Percentiles rank a stretch among this genome's conserved stretches.
Conservation (phyloP, 2,888 invertebrate species). For the Muscina levida region DNA sequence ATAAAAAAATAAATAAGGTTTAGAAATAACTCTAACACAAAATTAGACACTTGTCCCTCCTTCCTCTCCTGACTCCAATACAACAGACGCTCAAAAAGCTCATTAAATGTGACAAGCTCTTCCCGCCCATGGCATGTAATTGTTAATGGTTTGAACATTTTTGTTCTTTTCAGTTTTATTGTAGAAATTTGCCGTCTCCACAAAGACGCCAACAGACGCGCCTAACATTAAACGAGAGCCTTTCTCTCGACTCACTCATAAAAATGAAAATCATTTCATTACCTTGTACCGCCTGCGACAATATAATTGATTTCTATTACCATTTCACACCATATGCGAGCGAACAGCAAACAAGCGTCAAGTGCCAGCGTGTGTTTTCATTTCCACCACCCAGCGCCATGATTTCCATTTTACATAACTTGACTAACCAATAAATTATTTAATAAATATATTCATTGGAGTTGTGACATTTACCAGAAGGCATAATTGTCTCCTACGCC, state of each 20-base stretch:
- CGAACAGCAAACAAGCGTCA: neutral
- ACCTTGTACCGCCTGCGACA: conserved; percentile 26
- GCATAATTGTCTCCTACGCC: conserved; percentile 57
- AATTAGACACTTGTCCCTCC: too few relatives aligned
- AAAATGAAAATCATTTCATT: conserved; percentile 27
- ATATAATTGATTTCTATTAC: conserved; percentile 61
- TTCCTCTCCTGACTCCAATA: too few relatives aligned
- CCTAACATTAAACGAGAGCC: too few relatives aligned
- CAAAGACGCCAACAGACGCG: too few relatives aligned
- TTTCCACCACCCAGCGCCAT: conserved; percentile 15
- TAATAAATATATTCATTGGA: conserved; percentile 63
- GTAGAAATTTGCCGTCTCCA: too few relatives aligned
- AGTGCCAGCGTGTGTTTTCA: neutral
- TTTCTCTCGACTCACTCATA: conserved; percentile 21
- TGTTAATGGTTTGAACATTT: too few relatives aligned
- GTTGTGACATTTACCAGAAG: conserved; percentile 62
- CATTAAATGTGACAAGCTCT: too few relatives aligned
- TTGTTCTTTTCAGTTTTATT: too few relatives aligned
- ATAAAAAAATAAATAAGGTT: too few relatives aligned
- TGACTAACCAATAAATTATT: conserved; percentile 62
- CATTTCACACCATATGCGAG: conserved; percentile 24
- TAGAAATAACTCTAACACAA: too few relatives aligned
- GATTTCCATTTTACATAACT: conserved; percentile 58
- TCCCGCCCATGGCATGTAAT: too few relatives aligned
- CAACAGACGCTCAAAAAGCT: too few relatives aligned